These are phyloP conservation scores for Leptinotarsa lineolata DNA, from an alignment of 1,140 invertebrate species.

Conservation along the genomic window DNA sequence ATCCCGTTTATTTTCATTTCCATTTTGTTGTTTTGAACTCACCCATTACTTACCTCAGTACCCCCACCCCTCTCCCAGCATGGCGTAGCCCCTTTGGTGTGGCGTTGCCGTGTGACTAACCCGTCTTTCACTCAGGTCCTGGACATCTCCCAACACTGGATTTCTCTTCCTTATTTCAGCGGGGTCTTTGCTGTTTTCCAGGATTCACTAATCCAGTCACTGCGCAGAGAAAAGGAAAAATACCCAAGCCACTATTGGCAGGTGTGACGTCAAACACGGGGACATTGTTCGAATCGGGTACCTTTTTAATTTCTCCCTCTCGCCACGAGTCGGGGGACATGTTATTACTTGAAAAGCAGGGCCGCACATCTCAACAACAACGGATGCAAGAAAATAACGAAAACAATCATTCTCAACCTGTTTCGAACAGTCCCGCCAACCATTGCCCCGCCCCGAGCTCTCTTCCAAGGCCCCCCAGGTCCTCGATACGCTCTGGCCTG, in stretches of 20 bases:
- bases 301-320: slow-evolving; percentile 53
- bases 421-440: slow-evolving; percentile 58
- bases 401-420: slow-evolving; percentile 15
- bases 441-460: slow-evolving; percentile 67
- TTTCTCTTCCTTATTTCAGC: slow-evolving; percentile 69
- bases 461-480: slow-evolving; percentile 67
- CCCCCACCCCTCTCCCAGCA: slow-evolving; percentile 29
- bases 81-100: slow-evolving; percentile 39
- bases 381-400: slow-evolving; percentile 61
- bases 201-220: slow-evolving; percentile 82
- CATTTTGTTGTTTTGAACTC: not conserved
- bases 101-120: slow-evolving; percentile 52
- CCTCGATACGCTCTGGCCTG: slow-evolving; percentile 63
- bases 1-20: slow-evolving; percentile 3
- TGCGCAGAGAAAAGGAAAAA: slow-evolving; percentile 80
- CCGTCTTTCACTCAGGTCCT: slow-evolving; percentile 56
- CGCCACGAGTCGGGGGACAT: slow-evolving; percentile 68
- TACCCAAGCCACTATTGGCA: slow-evolving; percentile 79
- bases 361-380: slow-evolving; percentile 74
- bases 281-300: slow-evolving; percentile 57
- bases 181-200: slow-evolving; percentile 84
- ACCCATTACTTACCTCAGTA: not conserved
- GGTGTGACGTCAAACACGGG: slow-evolving; percentile 64
- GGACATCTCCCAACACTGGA: slow-evolving; percentile 58
- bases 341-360: slow-evolving; percentile 75